Evolutionary conservation across 2,113 vertebrate genomes (phyloP).

Genomic region (Epinephelus lanceolatus): DNA sequence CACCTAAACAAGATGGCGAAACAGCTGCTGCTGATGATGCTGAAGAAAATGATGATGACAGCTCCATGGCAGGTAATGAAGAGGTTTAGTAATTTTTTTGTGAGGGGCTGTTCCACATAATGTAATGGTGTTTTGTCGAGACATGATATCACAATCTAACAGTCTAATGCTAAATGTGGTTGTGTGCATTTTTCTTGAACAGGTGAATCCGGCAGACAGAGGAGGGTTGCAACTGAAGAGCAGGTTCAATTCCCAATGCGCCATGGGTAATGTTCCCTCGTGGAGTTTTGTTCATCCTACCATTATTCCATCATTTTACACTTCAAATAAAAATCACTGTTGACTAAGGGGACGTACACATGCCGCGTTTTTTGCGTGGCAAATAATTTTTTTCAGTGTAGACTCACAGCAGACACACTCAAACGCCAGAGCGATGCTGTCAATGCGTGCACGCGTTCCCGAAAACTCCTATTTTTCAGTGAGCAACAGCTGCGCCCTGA

Average conservation of each 20-base stretch:
- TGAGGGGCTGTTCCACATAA: neutral
- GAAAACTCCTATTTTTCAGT: too few relatives aligned
- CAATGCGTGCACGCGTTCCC: too few relatives aligned
- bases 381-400: too few relatives aligned
- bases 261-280: conserved; percentile 87
- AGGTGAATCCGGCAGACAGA: conserved; percentile 87
- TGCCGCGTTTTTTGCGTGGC: too few relatives aligned
- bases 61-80: conserved; percentile 75
- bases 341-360: neutral
- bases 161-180: neutral
- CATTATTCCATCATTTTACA: neutral
- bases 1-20: conserved; percentile 55
- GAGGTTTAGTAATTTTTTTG: neutral
- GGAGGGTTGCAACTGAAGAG: conserved; percentile 92
- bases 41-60: conserved; percentile 76
- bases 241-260: conserved; percentile 93
- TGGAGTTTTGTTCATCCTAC: neutral
- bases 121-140: neutral
- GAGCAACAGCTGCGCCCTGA: too few relatives aligned
- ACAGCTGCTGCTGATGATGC: conserved; percentile 50
- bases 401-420: too few relatives aligned
- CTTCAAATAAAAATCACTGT: neutral
- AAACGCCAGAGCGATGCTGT: too few relatives aligned
- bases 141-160: too few relatives aligned
- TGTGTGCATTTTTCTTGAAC: conserved; percentile 49